Evolutionary conservation across 1,140 invertebrate genomes (phyloP).

Genomic region (Drosophila repleta): DNA sequence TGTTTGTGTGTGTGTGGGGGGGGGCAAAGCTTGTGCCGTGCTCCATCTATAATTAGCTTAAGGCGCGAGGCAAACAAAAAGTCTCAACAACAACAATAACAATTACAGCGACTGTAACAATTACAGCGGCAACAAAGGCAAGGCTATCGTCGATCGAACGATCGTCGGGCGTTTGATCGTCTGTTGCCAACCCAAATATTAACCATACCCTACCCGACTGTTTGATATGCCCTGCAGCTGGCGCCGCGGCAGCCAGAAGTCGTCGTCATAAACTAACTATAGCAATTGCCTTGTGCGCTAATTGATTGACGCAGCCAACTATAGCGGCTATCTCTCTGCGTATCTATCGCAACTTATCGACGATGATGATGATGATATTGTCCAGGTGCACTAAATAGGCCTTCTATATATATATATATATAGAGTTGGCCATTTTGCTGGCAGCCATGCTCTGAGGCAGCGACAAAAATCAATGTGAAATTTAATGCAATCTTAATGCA

Average conservation of each 20-base stretch:
- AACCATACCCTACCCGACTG: conserved; percentile 66
- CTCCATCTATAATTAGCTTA: conserved; percentile 65
- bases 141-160: conserved; percentile 6
- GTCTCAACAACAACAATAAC: conserved; percentile 21
- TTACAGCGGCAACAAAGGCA: conserved; percentile 14
- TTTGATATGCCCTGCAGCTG: conserved; percentile 15
- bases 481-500: conserved; percentile 62
- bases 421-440: conserved; percentile 62
- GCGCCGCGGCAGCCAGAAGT: background rate
- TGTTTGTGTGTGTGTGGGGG: conserved; percentile 7
- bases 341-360: conserved; percentile 59
- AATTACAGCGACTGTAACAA: conserved; percentile 24
- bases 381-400: background rate
- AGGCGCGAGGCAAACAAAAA: conserved; percentile 35
- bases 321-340: conserved; percentile 27
- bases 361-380: conserved; percentile 11
- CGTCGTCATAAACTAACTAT: conserved; percentile 26
- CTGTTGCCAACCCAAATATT: conserved; percentile 62
- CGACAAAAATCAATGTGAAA: conserved; percentile 57
- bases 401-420: background rate
- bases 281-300: conserved; percentile 37
- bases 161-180: conserved; percentile 30
- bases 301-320: conserved; percentile 70
- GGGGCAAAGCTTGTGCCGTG: conserved; percentile 42
- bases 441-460: conserved; percentile 43